Evolutionary conservation across 1,140 invertebrate species (phyloP).

Genomic region (Sitobion miscanthi): DNA sequence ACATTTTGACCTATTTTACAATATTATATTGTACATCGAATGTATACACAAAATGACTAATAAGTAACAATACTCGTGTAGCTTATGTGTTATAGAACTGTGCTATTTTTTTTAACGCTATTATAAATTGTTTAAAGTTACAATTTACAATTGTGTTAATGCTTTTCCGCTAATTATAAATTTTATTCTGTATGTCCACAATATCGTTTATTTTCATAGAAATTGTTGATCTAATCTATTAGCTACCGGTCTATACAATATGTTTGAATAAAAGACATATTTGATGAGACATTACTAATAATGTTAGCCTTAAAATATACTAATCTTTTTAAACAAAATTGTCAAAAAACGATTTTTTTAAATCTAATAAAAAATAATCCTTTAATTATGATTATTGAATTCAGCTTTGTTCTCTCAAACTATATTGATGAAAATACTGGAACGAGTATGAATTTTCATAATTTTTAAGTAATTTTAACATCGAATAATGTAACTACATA

Average conservation of each 20-base stretch:
- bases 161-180: background rate
- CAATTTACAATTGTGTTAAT: background rate
- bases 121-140: background rate
- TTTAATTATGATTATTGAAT: background rate
- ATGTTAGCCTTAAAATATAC: background rate
- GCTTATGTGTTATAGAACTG: background rate
- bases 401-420: background rate
- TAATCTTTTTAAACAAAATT: background rate
- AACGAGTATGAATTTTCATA: background rate
- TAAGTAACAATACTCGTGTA: background rate
- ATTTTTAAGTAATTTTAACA: too few relatives aligned
- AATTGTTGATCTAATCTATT: background rate
- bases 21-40: background rate
- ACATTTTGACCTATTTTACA: background rate
- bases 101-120: background rate
- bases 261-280: too few relatives aligned
- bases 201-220: background rate
- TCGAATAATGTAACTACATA: slow-evolving; percentile 58
- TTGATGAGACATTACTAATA: background rate
- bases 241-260: background rate
- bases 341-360: background rate
- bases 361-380: background rate
- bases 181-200: background rate
- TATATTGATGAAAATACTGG: background rate
- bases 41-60: background rate